Conservation (phyloP, 2,797 vertebrate species). For the Pseudochirops cupreus region DNA sequence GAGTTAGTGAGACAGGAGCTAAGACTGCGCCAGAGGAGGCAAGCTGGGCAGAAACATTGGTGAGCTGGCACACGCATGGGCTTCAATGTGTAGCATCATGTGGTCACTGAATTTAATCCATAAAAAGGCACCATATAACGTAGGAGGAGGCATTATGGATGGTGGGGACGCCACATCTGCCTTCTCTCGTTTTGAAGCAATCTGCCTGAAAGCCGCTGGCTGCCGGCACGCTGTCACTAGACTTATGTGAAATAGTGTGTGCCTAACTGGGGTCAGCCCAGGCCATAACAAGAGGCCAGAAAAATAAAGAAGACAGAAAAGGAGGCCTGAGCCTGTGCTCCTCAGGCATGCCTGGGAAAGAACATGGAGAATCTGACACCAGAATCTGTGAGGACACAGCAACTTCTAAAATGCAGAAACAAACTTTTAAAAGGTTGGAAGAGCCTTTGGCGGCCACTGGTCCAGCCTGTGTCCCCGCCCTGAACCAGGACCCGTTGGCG, state of each 20-base stretch:
- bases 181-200: background rate
- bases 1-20: background rate
- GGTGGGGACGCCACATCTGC: fast-evolving
- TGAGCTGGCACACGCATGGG: background rate
- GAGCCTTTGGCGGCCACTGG: background rate
- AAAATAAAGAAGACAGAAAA: background rate
- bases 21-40: background rate
- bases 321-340: background rate
- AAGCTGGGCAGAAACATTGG: background rate
- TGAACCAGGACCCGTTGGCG: too few relatives aligned
- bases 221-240: fast-evolving
- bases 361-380: background rate
- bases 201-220: background rate
- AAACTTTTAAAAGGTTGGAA: background rate
- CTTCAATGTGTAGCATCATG: background rate
- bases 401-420: background rate
- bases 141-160: too few relatives aligned
- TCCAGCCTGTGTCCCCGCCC: too few relatives aligned
- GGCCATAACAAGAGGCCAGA: background rate
- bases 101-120: too few relatives aligned
- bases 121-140: background rate
- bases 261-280: background rate
- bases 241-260: background rate
- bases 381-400: background rate
- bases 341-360: background rate